Percentiles rank a stretch among this genome's conserved stretches.
These are phyloP conservation scores for Dryobotodes eremita DNA, from an alignment of 2,888 invertebrate genomes.

Conservation along the genomic window DNA sequence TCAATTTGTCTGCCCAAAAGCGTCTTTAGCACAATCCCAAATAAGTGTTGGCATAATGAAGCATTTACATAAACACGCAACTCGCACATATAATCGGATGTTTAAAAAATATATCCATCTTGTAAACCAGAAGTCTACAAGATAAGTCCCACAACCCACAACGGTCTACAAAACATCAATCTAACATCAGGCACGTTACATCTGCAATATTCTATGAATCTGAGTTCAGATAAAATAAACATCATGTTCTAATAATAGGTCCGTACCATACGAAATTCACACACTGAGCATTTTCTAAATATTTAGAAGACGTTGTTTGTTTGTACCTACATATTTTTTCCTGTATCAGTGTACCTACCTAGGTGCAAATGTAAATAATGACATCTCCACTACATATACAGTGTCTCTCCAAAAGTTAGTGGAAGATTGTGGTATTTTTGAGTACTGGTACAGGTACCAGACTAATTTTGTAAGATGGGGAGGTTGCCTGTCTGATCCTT, in stretches of 20 bases:
- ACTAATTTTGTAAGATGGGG: too few relatives aligned
- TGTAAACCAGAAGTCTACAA: conserved; percentile 19
- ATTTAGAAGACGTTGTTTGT: conserved; percentile 72
- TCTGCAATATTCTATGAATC: conserved; percentile 40
- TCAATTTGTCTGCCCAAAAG: background rate
- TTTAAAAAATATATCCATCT: conserved; percentile 15
- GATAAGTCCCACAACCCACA: conserved; percentile 18
- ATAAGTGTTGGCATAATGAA: background rate
- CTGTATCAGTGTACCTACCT: conserved; percentile 17
- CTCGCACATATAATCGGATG: background rate
- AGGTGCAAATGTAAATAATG: conserved; percentile 12
- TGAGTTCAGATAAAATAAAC: conserved; percentile 54
- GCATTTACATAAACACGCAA: background rate
- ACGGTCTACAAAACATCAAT: conserved; percentile 30
- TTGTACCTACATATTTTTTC: conserved; percentile 64
- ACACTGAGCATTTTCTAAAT: conserved; percentile 73
- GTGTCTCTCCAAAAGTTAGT: background rate
- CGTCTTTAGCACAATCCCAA: background rate
- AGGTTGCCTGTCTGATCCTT: too few relatives aligned
- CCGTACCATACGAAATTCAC: conserved; percentile 48
- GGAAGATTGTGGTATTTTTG: too few relatives aligned
- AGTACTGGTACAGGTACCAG: too few relatives aligned
- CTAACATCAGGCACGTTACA: conserved; percentile 20
- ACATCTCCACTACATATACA: background rate
- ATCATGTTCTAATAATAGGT: conserved; percentile 47